Conservation (phyloP, 2,797 vertebrate genomes). For the Cyclura pinguis region DNA sequence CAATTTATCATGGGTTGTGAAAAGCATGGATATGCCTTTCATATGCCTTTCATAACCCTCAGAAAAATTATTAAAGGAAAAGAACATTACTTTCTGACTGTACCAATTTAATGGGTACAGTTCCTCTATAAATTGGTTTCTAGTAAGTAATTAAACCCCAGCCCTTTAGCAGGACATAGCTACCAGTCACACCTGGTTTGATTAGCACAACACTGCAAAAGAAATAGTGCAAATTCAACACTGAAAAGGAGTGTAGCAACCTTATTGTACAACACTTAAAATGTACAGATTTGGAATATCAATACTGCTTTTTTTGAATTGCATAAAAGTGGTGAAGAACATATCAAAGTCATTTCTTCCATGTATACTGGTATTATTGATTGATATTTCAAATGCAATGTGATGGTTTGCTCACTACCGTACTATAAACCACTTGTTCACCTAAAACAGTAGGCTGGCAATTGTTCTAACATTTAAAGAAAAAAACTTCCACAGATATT, state of each 20-base stretch:
- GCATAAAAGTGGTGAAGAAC: too few species aligned
- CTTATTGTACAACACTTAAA: background rate
- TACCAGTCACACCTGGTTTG: background rate
- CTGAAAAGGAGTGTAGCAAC: background rate
- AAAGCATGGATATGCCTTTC: background rate
- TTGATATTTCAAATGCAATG: background rate
- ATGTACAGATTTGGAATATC: background rate
- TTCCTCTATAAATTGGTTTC: background rate
- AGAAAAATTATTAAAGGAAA: background rate
- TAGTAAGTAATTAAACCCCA: background rate
- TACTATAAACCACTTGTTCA: background rate
- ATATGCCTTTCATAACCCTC: background rate
- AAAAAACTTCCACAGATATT: background rate
- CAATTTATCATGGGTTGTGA: background rate
- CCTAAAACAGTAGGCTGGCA: background rate
- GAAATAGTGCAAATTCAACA: background rate
- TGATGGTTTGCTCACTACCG: background rate
- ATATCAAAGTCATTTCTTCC: background rate
- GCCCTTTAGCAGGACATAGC: background rate
- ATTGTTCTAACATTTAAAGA: background rate
- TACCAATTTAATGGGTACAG: constrained; percentile 20
- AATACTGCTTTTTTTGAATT: background rate
- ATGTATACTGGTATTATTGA: too few species aligned
- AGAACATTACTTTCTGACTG: background rate
- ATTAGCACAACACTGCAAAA: background rate